Percentiles rank a stretch among this genome's conserved stretches.
phyloP scores from a whole-genome alignment of 2,888 invertebrate species.

The Lysandra coridon region DNA sequence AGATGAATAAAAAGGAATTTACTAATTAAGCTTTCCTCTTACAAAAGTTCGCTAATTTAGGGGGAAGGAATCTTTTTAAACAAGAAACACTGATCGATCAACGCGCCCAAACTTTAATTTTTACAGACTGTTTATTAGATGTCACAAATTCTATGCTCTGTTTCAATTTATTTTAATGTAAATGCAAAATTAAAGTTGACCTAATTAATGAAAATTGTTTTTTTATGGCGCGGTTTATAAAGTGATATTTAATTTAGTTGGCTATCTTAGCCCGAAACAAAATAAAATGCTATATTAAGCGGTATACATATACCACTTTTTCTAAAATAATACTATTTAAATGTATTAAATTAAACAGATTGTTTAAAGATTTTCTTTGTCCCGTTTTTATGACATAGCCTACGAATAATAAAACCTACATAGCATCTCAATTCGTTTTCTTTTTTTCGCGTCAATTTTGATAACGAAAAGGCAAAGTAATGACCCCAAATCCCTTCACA shows the following conservation, averaged over 20 bases:
- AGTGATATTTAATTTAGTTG: no score
- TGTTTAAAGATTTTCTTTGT: no score
- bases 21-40: constrained; percentile 56
- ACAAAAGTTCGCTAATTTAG: constrained; percentile 48
- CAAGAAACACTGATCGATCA: not conserved
- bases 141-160: not conserved
- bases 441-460: not conserved
- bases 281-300: no score
- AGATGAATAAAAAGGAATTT: constrained; percentile 52
- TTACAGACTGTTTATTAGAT: not conserved
- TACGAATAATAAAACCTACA: no score
- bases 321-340: no score
- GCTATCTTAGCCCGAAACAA: no score
- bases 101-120: not conserved
- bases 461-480: constrained; percentile 37
- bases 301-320: no score
- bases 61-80: constrained; percentile 44
- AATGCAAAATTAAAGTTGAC: no score
- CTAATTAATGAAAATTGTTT: no score
- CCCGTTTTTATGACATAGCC: no score
- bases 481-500: constrained; percentile 56
- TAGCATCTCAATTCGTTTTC: not conserved
- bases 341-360: no score
- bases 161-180: not conserved
- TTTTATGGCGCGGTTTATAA: no score